Evolutionary conservation across 2,797 vertebrate species (phyloP).

Genomic region (Dromococcyx pavoninus): DNA sequence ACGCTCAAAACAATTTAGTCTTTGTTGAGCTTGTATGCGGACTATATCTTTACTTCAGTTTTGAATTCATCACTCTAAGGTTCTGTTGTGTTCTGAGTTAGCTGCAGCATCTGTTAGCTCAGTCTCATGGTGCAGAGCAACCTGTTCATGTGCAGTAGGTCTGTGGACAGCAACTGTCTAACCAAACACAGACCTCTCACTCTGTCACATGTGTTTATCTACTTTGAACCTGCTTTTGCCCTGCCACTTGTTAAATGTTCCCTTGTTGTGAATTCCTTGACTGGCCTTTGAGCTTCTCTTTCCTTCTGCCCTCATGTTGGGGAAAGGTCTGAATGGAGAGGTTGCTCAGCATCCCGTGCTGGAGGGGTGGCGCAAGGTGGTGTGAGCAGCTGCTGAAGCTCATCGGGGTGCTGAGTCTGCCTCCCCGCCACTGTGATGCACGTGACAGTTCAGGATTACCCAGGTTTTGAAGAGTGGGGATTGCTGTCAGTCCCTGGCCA

Average conservation of each 20-base stretch:
- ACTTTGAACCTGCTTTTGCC: neutral
- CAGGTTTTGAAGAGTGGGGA: rapidly evolving
- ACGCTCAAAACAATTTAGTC: neutral
- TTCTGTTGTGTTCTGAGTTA: neutral
- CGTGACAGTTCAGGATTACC: neutral
- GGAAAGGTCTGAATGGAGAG: neutral
- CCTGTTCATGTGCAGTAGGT: neutral
- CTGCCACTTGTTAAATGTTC: rapidly evolving
- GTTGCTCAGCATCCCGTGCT: neutral
- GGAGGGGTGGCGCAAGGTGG: neutral
- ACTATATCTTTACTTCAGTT: neutral
- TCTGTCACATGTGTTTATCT: neutral
- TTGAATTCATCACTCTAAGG: neutral
- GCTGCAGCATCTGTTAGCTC: neutral
- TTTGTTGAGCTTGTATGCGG: neutral
- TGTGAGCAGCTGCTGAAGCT: neutral
- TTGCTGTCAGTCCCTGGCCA: rapidly evolving
- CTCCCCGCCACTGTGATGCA: rapidly evolving
- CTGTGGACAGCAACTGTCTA: neutral
- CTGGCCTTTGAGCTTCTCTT: neutral
- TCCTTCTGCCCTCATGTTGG: neutral
- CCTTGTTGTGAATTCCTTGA: neutral
- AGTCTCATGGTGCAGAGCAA: neutral
- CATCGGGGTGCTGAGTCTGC: neutral
- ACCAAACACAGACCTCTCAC: neutral